phyloP scores from a whole-genome alignment of 2,797 vertebrate genomes.

The Melanotaenia nigrans region DNA sequence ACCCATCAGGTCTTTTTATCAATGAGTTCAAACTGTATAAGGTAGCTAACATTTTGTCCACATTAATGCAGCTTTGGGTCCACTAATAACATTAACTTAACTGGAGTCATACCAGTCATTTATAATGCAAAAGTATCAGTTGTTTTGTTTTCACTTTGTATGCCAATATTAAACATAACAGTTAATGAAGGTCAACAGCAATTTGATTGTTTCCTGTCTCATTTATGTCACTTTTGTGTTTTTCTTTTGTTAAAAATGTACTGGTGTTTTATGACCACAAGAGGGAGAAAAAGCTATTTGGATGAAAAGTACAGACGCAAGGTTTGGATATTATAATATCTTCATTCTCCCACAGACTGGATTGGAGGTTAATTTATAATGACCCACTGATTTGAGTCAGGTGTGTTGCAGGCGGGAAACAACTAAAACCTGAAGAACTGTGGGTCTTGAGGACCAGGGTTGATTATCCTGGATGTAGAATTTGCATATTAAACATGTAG shows the following conservation, averaged over 20 bases:
- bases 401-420: too few relatives aligned
- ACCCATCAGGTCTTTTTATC: conserved; percentile 31
- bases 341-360: not conserved
- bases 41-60: conserved; percentile 70
- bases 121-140: conserved; percentile 27
- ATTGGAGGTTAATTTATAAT: too few relatives aligned
- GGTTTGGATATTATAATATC: not conserved
- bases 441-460: too few relatives aligned
- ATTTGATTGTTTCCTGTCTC: not conserved
- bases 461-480: too few relatives aligned
- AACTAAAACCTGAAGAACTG: too few relatives aligned
- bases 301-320: too few relatives aligned
- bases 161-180: conserved; percentile 64
- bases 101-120: conserved; percentile 26
- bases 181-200: conserved; percentile 32
- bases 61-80: conserved; percentile 55
- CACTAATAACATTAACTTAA: conserved; percentile 42
- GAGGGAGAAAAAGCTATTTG: conserved; percentile 28
- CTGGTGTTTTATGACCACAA: conserved; percentile 22
- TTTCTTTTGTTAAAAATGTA: conserved; percentile 13
- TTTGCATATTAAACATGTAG: too few relatives aligned
- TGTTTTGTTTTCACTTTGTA: conserved; percentile 64
- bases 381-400: too few relatives aligned
- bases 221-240: not conserved
- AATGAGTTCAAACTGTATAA: conserved; percentile 46